phyloP scores from a whole-genome alignment of 2,888 invertebrate species.

The Thereva nobilitata region DNA sequence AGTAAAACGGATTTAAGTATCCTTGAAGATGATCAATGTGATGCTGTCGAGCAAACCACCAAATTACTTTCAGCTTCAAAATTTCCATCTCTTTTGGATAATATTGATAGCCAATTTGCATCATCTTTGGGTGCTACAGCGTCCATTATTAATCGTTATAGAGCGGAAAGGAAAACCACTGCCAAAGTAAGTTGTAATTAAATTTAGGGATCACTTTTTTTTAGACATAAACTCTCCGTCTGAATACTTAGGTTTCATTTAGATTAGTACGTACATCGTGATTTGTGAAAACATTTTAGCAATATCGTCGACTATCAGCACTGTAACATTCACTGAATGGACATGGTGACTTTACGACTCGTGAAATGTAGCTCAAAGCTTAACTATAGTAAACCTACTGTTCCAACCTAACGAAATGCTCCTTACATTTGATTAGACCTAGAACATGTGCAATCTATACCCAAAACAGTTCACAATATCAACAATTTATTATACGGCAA shows the following conservation, averaged over 20 bases:
- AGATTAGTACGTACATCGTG: no score
- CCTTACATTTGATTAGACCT: no score
- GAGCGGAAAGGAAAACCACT: slow-evolving; percentile 58
- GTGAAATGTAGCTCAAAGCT: no score
- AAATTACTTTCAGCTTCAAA: slow-evolving; percentile 44
- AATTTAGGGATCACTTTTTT: background rate
- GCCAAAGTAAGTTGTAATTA: slow-evolving; percentile 52
- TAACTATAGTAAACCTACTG: no score
- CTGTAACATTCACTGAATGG: no score
- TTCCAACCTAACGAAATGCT: no score
- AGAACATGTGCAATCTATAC: no score
- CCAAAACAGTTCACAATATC: no score
- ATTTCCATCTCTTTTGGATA: slow-evolving; percentile 19
- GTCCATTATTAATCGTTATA: slow-evolving; percentile 54
- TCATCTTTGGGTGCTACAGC: slow-evolving; percentile 46
- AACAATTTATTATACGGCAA: no score
- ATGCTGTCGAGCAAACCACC: slow-evolving; percentile 42
- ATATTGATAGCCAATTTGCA: slow-evolving; percentile 48
- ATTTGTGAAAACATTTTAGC: no score
- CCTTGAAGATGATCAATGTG: background rate
- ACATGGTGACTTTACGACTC: no score
- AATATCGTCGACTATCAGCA: no score
- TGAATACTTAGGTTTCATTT: background rate
- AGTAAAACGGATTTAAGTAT: slow-evolving; percentile 4
- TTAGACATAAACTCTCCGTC: background rate